Evolutionary conservation across 2,113 vertebrate species (phyloP), one percentile per base, ranked within the genome.

Genomic region (Nothoprocta perdicaria): DNA sequence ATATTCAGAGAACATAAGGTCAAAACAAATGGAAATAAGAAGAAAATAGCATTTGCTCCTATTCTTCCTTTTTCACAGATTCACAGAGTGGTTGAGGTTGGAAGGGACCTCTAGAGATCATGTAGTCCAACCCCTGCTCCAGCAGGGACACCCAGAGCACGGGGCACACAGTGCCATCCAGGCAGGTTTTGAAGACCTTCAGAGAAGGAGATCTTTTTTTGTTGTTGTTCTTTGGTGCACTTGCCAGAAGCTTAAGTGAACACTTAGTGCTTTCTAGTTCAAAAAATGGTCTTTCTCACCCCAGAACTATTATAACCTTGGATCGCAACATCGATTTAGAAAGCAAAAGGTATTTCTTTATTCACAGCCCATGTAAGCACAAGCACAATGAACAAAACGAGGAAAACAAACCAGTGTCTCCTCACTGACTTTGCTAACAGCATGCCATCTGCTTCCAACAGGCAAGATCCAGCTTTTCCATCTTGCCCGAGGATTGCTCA

Each of bases 311-410:
- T 83, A 89, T 89, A 75, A 69, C 31, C 18, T 16, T 45, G 48
- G 40, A 83, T 83, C n/a, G 29, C 57, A 83, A 41, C 65, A 80
- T 71, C 53, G 58, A 63, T 86, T 88, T 86, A 73, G 33, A 60
- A 67, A 83, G 26, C 16, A 86, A 95, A 83, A n/a, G 27, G 58
- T 43, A 26, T 63, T 22, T 27, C 60, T 80, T 92, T 90, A 63
- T 89, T 91, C 86, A 80, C 66, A 61, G 69, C 43, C 43, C 48
- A 73, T 53, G 68, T 93, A 84, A 91, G 79, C 45, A 85, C n/a
- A 52, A 65, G 24, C 57, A 52, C 6, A 77, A 81, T 85, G 74
- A 81, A 71, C 78, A 75, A 82, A 77, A 55, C 35, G 23, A 61
- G n/a, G 10, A 22, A 48, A 74, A 67, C 61, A 84, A 45, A 41